Conservation (phyloP, 2,113 vertebrate species). For the Tenebrosternarchus preto region DNA sequence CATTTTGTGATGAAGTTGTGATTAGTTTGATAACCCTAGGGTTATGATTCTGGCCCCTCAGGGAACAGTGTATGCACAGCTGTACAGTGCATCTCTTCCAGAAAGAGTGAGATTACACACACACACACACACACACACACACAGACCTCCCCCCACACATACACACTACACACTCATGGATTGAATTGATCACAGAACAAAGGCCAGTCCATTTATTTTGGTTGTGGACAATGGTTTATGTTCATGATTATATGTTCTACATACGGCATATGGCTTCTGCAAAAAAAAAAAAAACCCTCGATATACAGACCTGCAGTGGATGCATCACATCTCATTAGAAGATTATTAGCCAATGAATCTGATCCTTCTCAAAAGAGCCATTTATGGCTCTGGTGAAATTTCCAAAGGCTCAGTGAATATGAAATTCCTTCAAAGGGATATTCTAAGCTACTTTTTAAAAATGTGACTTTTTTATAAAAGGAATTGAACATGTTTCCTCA, state of each 20-base stretch:
- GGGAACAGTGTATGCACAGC: conserved; percentile 66
- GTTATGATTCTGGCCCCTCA: conserved; percentile 72
- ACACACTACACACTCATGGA: neutral
- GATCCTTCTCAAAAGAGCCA: conserved; percentile 65
- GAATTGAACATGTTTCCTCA: no score
- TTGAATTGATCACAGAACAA: no score
- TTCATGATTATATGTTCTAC: neutral
- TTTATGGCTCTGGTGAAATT: conserved; percentile 53
- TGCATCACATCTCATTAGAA: conserved; percentile 51
- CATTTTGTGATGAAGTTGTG: conserved; percentile 77
- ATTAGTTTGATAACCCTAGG: conserved; percentile 78
- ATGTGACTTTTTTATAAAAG: conserved; percentile 52
- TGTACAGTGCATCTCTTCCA: conserved; percentile 59
- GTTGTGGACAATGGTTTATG: neutral
- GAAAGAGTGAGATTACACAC: conserved; percentile 35
- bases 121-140: conserved; percentile 29
- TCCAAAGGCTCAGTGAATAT: conserved; percentile 53
- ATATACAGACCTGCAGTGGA: neutral
- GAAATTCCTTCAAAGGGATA: conserved; percentile 60
- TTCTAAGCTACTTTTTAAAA: conserved; percentile 66
- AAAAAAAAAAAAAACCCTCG: neutral
- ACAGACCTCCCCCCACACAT: neutral
- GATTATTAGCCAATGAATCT: conserved; percentile 58
- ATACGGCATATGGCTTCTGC: neutral
- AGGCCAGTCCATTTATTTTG: no score